A percentile compares a stretch with the other conserved stretches of the same genome.
These are phyloP conservation scores for Dromococcyx pavoninus DNA, from an alignment of 2,797 vertebrate genomes.

Conservation along the genomic window DNA sequence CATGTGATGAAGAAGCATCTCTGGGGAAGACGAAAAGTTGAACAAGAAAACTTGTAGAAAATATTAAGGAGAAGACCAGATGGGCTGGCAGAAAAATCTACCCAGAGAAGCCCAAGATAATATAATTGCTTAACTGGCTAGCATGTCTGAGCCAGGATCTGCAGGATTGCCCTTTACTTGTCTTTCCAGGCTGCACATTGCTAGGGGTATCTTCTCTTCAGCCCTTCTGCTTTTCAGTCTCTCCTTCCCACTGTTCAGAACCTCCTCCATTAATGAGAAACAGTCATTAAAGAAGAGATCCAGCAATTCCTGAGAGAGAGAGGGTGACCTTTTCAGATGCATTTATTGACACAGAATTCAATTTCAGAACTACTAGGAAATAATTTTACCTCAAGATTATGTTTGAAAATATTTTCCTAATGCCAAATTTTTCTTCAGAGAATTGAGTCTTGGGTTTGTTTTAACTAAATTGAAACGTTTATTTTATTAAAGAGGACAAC, in stretches of 20 bases:
- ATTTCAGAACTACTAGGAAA: background rate
- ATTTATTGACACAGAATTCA: background rate
- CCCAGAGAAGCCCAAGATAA: background rate
- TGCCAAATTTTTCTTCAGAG: background rate
- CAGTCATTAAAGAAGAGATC: background rate
- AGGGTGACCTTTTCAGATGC: background rate
- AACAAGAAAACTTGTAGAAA: background rate
- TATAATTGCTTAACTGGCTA: background rate
- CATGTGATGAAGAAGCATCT: background rate
- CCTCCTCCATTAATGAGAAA: background rate
- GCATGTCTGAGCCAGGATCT: background rate
- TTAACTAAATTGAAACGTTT: background rate
- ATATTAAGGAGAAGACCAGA: background rate
- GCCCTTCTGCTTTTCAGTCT: background rate
- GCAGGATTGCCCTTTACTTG: background rate
- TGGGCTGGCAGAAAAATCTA: slow-evolving; percentile 19
- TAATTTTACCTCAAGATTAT: background rate
- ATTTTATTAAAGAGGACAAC: background rate
- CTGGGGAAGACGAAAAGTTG: background rate
- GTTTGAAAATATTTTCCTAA: background rate
- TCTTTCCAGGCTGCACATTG: background rate
- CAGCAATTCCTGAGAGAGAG: background rate
- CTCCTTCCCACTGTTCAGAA: background rate
- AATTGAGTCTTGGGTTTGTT: background rate
- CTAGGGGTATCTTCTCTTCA: background rate